Conservation (phyloP, 2,113 vertebrate genomes). For the Muntiacus muntjak region DNA sequence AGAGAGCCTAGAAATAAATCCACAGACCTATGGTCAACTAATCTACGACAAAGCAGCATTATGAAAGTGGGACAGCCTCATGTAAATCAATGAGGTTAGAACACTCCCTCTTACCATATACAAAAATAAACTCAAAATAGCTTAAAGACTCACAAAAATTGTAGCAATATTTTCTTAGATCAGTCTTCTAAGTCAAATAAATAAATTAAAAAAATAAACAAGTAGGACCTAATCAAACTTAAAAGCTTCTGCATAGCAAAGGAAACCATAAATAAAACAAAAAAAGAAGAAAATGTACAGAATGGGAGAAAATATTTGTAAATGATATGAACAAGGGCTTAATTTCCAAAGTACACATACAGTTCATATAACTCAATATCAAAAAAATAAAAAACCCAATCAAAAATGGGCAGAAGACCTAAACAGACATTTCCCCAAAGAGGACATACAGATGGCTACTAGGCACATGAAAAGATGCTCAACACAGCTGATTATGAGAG, state of each 20-base stretch:
- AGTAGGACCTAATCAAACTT: neutral
- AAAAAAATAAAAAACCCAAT: neutral
- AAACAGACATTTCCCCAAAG: neutral
- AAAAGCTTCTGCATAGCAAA: neutral
- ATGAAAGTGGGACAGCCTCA: neutral
- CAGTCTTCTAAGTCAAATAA: neutral
- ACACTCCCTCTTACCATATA: neutral
- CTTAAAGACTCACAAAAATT: neutral
- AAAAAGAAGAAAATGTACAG: neutral
- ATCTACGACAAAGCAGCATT: neutral
- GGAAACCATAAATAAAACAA: neutral
- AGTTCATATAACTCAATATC: neutral
- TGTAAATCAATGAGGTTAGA: neutral
- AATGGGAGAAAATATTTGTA: neutral
- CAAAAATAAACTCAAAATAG: neutral
- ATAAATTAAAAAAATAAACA: neutral
- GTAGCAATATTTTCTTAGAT: neutral
- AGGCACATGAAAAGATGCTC: neutral
- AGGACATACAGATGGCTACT: neutral
- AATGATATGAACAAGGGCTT: neutral
- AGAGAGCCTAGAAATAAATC: neutral
- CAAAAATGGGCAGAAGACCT: neutral
- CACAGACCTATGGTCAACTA: neutral
- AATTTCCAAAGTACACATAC: neutral
- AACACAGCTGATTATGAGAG: neutral